Base-by-base conservation (phyloP, 1,140 invertebrate species). In the Diorhabda sublineata region DNA sequence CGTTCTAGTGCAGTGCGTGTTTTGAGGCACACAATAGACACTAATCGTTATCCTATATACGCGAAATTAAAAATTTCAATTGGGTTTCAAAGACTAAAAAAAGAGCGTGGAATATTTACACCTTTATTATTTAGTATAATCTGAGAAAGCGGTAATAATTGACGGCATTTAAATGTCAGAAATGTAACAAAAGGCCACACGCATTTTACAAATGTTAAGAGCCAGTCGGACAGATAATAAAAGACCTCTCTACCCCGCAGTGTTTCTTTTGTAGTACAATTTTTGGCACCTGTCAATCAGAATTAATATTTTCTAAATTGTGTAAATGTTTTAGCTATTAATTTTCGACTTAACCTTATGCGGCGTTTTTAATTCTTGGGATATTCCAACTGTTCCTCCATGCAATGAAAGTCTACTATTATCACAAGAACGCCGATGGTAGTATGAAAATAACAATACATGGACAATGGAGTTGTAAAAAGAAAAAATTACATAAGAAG, bases 251-350 rank as follows among this genome's bases (percentile, higher is more conserved):
- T 52, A n/a, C 47, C 47, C n/a, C n/a, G 47, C n/a, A 52, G 47
- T 52, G 47, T 2, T 52, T n/a, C 47, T 52, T 52, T 52, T 52
- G 47, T 52, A 52, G 2, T 52, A 52, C 47, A n/a, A 52, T 8
- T 52, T 52, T 52, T 52, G 47, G 47, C 47, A 52, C 47, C 2
- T 52, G 47, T 52, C 47, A 52, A 52, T 52, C 47, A 52, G 6
- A 4, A 26, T 26, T 4, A 52, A 8, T 52, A 52, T 52, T 52
- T 52, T n/a, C 47, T 6, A 52, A 52, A 8, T 52, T 52, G 47
- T 52, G 47, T 52, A 52, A 52, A 52, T 52, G 47, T 52, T 52
- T 52, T 52, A 52, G 47, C 47, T 52, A 52, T 52, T 52, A 52
- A 52, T 52, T 52, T 26, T 26, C 26, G 26, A 26, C 26, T 26